Evolutionary conservation across 2,113 vertebrate species (phyloP), one percentile per base, ranked within the genome.

Genomic region (Calidris pygmaea): DNA sequence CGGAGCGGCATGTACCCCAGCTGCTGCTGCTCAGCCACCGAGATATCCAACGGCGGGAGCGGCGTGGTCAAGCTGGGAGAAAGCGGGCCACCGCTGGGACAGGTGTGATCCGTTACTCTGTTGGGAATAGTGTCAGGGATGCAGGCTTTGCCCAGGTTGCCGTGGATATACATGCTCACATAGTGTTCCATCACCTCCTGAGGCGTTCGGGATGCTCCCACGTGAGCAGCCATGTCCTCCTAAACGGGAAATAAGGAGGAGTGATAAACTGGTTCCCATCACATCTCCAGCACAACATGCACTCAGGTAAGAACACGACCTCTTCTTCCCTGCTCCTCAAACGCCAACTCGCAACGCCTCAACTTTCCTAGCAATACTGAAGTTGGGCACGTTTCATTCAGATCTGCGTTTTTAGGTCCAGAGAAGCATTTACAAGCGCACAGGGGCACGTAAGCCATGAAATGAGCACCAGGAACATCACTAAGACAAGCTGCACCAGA

Each of bases 131-230:
- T 98, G 98, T 99, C 99, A 0, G 99, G 99, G 96, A 99, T 99
- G 97, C 99, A 99, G 92, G 99, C 99, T 66, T 99, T 99, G 0
- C 99, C 99, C 87, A 99, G 98, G 98, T 99, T 99, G 14, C 99
- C 99, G 1, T 99, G 99, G 96, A 99, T 99, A 50, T 99, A 99
- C 99, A 99, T 99, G 98, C 98, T 99, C 85, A 99, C 99, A 0
- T 99, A 99, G 94, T 99, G 99, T 7, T 99, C 99, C 99, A 99
- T 99, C 84, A 99, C 99, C 89, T 99, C 99, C 97, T 99, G 99
- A 6, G 99, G 99, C 0, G 99, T 99, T 26, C 99, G 98, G 4
- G 99, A 99, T 0, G 99, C 99, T 30, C 99, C 99, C 2, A 99
- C 99, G 1, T 99, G 99, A 22, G 99, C 98, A 0, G 99, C 99